Conservation (phyloP, 2,113 vertebrate genomes). For the Anolis sagrei region DNA sequence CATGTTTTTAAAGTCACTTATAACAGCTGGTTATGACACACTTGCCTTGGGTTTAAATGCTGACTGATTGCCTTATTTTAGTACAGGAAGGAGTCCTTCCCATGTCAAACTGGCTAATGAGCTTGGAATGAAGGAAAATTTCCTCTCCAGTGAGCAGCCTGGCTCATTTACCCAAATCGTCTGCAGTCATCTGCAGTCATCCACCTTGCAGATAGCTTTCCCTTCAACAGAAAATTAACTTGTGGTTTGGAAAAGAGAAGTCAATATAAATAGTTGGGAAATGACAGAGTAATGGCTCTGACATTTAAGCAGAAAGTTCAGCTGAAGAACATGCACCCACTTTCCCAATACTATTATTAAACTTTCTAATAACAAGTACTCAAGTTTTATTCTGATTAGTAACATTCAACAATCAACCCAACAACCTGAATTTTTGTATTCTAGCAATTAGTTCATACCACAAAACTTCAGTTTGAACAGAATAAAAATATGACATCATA, state of each 20-base stretch:
- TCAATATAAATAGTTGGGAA: not conserved
- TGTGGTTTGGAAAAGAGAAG: not conserved
- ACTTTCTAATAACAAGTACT: not conserved
- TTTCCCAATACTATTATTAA: not conserved
- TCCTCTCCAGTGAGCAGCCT: not conserved
- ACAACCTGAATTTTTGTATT: not conserved
- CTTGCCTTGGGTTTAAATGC: not conserved
- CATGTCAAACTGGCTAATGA: not conserved
- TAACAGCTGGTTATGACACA: not conserved
- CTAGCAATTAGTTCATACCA: not conserved
- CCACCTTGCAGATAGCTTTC: not conserved
- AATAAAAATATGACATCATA: not conserved
- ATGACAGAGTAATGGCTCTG: not conserved
- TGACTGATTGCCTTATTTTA: not conserved
- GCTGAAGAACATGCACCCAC: not conserved
- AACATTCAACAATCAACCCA: not conserved
- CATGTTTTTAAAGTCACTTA: no score
- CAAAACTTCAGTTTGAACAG: not conserved
- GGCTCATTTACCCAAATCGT: not conserved
- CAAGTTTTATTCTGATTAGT: not conserved
- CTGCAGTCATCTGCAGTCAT: not conserved
- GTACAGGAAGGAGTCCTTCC: not conserved
- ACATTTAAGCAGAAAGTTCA: not conserved
- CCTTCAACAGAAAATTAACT: not conserved
- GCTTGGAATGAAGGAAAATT: not conserved